Evolutionary conservation across 2,113 vertebrate genomes (phyloP).

Genomic region (Chloebia gouldiae): DNA sequence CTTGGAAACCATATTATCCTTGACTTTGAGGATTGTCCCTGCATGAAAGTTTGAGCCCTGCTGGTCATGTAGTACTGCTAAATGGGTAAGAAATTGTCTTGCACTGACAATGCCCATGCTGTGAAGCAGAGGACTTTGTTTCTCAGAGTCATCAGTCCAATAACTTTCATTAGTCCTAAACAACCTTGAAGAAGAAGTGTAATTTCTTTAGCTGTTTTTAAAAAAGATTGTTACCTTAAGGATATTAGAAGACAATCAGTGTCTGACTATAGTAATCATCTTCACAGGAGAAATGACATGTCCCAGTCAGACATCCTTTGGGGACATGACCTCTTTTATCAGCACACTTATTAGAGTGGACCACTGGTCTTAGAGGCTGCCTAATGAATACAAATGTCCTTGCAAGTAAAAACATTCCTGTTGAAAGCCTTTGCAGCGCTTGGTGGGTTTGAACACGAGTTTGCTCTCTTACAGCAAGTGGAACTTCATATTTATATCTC

Average conservation of each 20-base stretch:
- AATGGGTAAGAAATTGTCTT: background rate
- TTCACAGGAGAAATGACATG: background rate
- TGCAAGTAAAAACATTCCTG: background rate
- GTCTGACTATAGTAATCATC: background rate
- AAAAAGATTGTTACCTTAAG: background rate
- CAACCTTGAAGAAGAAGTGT: background rate
- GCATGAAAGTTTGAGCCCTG: background rate
- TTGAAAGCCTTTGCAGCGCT: background rate
- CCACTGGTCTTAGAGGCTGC: background rate
- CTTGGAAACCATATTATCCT: background rate
- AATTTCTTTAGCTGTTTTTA: background rate
- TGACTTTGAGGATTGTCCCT: background rate
- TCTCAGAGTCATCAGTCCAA: background rate
- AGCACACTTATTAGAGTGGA: background rate
- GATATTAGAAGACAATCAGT: background rate
- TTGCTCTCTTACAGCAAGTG: background rate
- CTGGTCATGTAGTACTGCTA: background rate
- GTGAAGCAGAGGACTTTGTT: background rate
- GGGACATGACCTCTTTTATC: conserved; percentile 12
- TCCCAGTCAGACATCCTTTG: background rate
- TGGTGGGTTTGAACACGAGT: rapidly evolving
- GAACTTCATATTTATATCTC: background rate
- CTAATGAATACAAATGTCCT: conserved; percentile 14
- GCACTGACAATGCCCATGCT: background rate
- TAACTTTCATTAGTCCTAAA: background rate